These are phyloP conservation scores for Megalops atlanticus DNA, from an alignment of 2,113 vertebrate species.

Conservation along the genomic window DNA sequence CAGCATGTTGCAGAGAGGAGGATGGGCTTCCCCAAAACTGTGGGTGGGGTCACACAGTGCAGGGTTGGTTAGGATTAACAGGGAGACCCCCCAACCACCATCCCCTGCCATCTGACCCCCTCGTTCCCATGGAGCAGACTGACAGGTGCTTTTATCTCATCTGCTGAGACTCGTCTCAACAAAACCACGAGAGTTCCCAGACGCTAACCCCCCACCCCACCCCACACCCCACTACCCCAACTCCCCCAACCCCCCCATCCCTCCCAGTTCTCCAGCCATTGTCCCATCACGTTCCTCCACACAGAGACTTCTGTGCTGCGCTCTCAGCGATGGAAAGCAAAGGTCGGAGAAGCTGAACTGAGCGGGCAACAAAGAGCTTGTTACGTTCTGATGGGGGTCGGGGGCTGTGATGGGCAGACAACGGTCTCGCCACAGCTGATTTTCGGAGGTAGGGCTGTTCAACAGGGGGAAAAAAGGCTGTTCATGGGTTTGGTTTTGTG, in stretches of 20 bases:
- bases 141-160: conserved; percentile 20
- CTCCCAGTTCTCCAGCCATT: not conserved
- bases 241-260: not conserved
- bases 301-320: conserved; percentile 30
- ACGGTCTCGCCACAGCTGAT: not conserved
- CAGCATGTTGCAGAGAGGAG: not conserved
- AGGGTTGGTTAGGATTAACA: conserved; percentile 1
- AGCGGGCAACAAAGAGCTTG: conserved; percentile 23
- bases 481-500: conserved; percentile 12
- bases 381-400: conserved; percentile 26
- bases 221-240: not conserved
- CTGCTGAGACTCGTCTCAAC: not conserved
- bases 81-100: not conserved
- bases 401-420: not conserved
- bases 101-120: no score
- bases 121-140: not conserved
- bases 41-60: not conserved
- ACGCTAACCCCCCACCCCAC: not conserved
- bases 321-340: conserved; percentile 22
- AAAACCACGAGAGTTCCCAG: conserved; percentile 10
- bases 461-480: not conserved
- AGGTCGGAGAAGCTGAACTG: conserved; percentile 33
- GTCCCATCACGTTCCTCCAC: conserved; percentile 3
- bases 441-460: conserved; percentile 22
- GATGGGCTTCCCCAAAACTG: not conserved